Evolutionary conservation across 2,113 vertebrate genomes (phyloP).

Genomic region (Gallinago media): DNA sequence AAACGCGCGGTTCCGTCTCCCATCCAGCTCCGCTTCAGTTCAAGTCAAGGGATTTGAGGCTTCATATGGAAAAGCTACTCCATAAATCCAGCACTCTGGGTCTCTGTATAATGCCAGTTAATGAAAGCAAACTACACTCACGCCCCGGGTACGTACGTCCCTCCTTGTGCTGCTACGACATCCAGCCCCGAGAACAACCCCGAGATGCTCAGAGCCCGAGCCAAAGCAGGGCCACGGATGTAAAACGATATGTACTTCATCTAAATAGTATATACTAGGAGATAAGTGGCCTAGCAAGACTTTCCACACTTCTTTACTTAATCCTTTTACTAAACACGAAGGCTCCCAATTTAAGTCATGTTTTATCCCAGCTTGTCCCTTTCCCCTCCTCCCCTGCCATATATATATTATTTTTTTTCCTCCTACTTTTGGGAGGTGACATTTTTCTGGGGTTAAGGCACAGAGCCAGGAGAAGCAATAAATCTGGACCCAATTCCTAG

Average conservation of each 20-base stretch:
- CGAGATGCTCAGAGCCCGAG: accelerated
- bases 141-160: accelerated
- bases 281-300: not conserved
- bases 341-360: accelerated
- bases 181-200: not conserved
- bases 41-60: not conserved
- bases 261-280: not conserved
- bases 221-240: not conserved
- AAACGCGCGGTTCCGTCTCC: not conserved
- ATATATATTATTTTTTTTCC: accelerated
- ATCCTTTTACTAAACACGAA: not conserved
- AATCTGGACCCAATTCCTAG: not conserved
- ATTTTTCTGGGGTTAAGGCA: not conserved
- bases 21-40: not conserved
- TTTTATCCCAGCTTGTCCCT: not conserved
- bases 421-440: accelerated
- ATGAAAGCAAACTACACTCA: not conserved
- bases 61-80: not conserved
- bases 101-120: not conserved
- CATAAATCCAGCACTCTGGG: not conserved
- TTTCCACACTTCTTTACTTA: not conserved
- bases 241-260: accelerated
- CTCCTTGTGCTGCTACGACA: not conserved
- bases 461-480: not conserved
- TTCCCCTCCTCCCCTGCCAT: not conserved